These are phyloP conservation scores for Urocolius indicus DNA, from an alignment of 2,113 vertebrate genomes.

Conservation along the genomic window DNA sequence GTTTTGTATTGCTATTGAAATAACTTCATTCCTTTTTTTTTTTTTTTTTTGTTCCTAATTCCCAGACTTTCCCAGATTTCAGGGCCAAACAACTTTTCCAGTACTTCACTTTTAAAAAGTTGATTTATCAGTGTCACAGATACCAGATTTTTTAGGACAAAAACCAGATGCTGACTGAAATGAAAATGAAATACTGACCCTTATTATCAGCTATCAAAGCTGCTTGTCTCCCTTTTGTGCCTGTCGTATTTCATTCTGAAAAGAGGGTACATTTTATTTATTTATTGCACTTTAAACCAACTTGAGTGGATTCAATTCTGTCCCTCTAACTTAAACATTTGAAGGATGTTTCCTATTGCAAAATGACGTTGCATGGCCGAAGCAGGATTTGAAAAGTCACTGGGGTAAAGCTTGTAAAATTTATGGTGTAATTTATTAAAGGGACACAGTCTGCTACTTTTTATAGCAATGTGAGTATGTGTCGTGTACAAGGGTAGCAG, in stretches of 20 bases:
- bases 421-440: constrained; percentile 59
- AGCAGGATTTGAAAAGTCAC: constrained; percentile 37
- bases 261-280: constrained; percentile 46
- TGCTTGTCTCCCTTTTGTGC: constrained; percentile 16
- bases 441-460: constrained; percentile 52
- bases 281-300: constrained; percentile 41
- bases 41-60: background rate
- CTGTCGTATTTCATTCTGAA: constrained; percentile 21
- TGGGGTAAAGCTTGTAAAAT: constrained; percentile 55
- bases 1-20: background rate
- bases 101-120: background rate
- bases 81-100: background rate
- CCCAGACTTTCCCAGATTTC: background rate
- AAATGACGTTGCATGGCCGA: constrained; percentile 26
- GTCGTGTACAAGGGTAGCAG: background rate
- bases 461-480: background rate
- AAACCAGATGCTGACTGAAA: constrained; percentile 18
- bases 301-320: constrained; percentile 24
- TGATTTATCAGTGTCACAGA: background rate
- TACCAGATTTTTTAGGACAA: constrained; percentile 32
- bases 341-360: constrained; percentile 56
- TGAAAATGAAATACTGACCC: constrained; percentile 26
- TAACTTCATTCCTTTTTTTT: background rate
- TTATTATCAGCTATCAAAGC: constrained; percentile 53
- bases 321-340: constrained; percentile 42